Evolutionary conservation across 2,797 vertebrate species (phyloP), one percentile per base, ranked within the genome.

Genomic region (Picus viridis): DNA sequence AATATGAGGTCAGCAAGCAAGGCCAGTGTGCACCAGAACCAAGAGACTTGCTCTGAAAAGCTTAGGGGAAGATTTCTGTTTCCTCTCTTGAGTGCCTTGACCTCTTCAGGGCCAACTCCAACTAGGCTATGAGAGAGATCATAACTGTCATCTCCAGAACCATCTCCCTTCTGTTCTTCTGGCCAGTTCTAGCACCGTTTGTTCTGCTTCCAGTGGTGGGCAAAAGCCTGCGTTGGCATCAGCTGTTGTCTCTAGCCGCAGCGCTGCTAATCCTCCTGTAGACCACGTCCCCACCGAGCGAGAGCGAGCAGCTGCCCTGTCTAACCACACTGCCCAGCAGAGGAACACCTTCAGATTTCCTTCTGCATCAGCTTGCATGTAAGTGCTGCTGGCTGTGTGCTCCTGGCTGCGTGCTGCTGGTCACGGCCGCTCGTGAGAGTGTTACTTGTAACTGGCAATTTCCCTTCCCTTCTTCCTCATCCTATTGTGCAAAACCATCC

Each of bases 391-490:
- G 43, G 6, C 34, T 75, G 62, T 73, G 57, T 71, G 49, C 64
- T 4, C n/a, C n/a, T n/a, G n/a, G n/a, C n/a, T n/a, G n/a, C n/a
- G 34, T 64, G 67, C 59, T 80, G 39, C 22, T 61, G 56, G 32
- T 49, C 3, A 1, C 4, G 29, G 36, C 68, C 20, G 6, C 27
- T 34, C 0, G 1, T 24, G 4, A 45, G 32, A n/a, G 3, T 5
- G 10, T 56, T 69, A 51, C 20, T 18, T 58, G 39, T 10, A 86
- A 41, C 18, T n/a, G 19, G 83, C 16, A 54, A 49, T 54, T 90
- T 78, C 81, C 70, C 18, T 36, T 81, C 41, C 34, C 22, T 58
- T 69, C 45, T 61, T 74, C 39, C 75, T 79, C 45, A 32, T 54
- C 20, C 49, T 63, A 6, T 71, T 19, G 32, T 6, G 30, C 63